Conservation (phyloP, 2,888 invertebrate species). For the Lasioglossum vierecki region DNA sequence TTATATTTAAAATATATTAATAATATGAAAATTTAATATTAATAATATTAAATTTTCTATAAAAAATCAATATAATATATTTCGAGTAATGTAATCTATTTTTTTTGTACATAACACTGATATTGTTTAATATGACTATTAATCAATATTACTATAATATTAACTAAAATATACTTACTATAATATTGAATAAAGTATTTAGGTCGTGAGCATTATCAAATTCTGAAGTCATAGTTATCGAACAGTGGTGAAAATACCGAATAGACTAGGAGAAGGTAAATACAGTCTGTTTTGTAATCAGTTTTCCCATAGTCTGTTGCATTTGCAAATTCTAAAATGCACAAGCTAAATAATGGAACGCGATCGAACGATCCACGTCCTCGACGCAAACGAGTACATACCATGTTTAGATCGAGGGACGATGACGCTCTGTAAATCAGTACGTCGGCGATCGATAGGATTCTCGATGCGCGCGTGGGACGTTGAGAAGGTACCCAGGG, state of each 20-base stretch:
- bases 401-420: slow-evolving; percentile 46
- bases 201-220: neutral
- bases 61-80: neutral
- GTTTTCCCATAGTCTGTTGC: neutral
- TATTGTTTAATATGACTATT: no score
- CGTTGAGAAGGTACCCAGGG: slow-evolving; percentile 45
- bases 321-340: neutral
- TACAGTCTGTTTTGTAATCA: neutral
- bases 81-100: neutral
- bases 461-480: slow-evolving; percentile 43
- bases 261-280: neutral
- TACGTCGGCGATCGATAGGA: slow-evolving; percentile 58
- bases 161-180: no score
- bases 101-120: no score
- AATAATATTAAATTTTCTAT: no score
- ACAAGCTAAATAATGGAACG: neutral
- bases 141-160: no score
- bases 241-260: neutral
- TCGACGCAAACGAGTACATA: slow-evolving; percentile 11
- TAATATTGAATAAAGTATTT: no score
- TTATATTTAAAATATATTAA: no score
- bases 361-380: neutral
- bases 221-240: neutral
- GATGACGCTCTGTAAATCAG: slow-evolving; percentile 50
- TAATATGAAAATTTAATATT: no score